Percentiles rank a stretch among this genome's conserved stretches.
Conservation (phyloP, 1,140 invertebrate species). For the Ips nitidus region DNA sequence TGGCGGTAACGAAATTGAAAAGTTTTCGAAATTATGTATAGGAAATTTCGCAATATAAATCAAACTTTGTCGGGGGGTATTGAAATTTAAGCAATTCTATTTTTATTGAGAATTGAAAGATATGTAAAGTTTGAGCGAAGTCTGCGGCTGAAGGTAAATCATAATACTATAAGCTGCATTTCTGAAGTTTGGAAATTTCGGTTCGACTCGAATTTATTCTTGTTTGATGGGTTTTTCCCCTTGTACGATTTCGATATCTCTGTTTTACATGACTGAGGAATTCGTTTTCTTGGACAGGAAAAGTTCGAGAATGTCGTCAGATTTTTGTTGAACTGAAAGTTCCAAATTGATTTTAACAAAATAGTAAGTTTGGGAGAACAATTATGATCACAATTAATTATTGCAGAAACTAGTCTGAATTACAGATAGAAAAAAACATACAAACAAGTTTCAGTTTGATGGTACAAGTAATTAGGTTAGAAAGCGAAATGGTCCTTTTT, state of each 20-base stretch:
- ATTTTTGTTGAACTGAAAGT: not conserved
- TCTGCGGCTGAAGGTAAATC: slow-evolving; percentile 28
- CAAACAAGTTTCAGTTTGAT: too few relatives aligned
- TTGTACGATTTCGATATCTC: not conserved
- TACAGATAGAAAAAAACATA: too few relatives aligned
- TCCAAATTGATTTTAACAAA: not conserved
- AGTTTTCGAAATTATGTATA: slow-evolving; percentile 36
- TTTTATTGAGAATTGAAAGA: slow-evolving; percentile 31
- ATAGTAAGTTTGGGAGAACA: too few relatives aligned
- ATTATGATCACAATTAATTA: too few relatives aligned
- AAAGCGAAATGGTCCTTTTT: too few relatives aligned
- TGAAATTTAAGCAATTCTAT: slow-evolving; percentile 35
- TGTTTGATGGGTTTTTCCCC: not conserved
- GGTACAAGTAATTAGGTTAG: too few relatives aligned
- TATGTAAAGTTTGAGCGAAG: slow-evolving; percentile 33
- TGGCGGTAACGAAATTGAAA: slow-evolving; percentile 28
- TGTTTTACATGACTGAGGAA: too few relatives aligned
- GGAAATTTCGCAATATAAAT: slow-evolving; percentile 35
- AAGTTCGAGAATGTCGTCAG: too few relatives aligned
- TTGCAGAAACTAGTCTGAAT: too few relatives aligned
- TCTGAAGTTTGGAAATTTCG: not conserved
- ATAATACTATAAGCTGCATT: slow-evolving; percentile 32
- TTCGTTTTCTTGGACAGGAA: too few relatives aligned
- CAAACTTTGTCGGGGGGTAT: slow-evolving; percentile 23
- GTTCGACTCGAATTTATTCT: not conserved